phyloP scores from a whole-genome alignment of 2,797 vertebrate genomes.

The Enteromius argenteus region DNA sequence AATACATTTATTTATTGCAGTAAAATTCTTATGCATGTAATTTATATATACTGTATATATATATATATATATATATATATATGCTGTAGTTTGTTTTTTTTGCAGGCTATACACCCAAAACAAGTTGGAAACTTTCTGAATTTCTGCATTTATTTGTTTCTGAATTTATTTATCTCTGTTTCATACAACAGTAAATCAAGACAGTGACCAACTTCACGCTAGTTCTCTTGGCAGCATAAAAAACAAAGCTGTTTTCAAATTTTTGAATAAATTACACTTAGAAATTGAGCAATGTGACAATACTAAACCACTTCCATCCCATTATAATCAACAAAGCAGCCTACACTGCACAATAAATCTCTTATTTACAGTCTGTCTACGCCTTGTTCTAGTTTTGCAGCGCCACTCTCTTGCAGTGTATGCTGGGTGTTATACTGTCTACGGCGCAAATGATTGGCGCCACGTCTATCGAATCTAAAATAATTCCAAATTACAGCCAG shows the following conservation, averaged over 20 bases:
- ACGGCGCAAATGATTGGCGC: neutral
- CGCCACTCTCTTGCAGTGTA: neutral
- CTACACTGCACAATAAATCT: conserved; percentile 5
- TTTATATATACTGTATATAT: too few species aligned
- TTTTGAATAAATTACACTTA: neutral
- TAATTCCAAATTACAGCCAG: neutral
- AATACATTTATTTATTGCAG: neutral
- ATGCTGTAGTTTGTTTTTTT: too few species aligned
- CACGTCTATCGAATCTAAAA: neutral
- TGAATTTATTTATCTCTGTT: neutral
- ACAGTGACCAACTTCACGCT: neutral
- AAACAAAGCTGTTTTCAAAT: conserved; percentile 18
- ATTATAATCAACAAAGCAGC: neutral
- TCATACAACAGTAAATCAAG: conserved; percentile 11
- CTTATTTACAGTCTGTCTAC: neutral
- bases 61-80: too few species aligned
- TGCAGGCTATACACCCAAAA: neutral
- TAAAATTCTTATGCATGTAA: neutral
- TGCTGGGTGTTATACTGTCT: neutral
- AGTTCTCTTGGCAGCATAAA: conserved; percentile 14
- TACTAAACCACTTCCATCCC: conserved; percentile 9
- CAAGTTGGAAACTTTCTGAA: neutral
- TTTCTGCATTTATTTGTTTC: neutral
- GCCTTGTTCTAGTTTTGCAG: conserved; percentile 28
- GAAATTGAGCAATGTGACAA: conserved; percentile 12